Base-by-base conservation (phyloP, 2,888 invertebrate species). In the Muscina levida region DNA sequence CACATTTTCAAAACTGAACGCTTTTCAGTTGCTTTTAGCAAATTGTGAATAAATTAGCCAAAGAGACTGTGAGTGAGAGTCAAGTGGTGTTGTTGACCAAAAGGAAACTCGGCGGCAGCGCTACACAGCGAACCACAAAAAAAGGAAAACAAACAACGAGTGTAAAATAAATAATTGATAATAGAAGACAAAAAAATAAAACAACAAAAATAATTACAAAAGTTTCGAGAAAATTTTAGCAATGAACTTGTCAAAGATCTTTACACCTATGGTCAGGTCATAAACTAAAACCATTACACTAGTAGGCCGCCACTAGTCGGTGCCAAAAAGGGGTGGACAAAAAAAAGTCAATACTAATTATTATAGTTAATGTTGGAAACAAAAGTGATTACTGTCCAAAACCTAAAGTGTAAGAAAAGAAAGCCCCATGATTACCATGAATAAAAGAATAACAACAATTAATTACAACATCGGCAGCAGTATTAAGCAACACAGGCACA, bases 11-110 rank as follows among this genome's bases (percentile, higher is more conserved):
- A 74, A 71, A 62, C 67, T 68, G 59, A 31, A 31, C 31, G 31
- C 3, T 17, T 48, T 71, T 81, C 51, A 81, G 77, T 81, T 77
- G 67, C 72, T 72, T 62, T 62, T 42, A 5, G 72, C 24, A 74
- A 77, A 77, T 77, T 77, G 74, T 75, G 71, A 44, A 15, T 57
- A 77, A 81, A 74, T 74, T 74, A 72, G 77, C 68, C 62, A 74
- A 81, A 42, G 42, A 59, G 39, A 53, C 37, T 70, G n/a, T n/a
- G n/a, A n/a, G n/a, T n/a, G n/a, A n/a, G n/a, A n/a, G n/a, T n/a
- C n/a, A 67, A 57, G 72, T 73, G 26, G 56, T 68, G 19, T 8
- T 24, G 39, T 17, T 19, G 66, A 31, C 31, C 53, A 31, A 74
- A 51, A 37, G 53, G 26, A 31, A 62, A 59, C 26, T n/a, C n/a